A percentile compares a stretch with the other conserved stretches of the same genome.
These are phyloP conservation scores for Campylomormyrus tamandua DNA, from an alignment of 2,113 vertebrate species.

Conservation along the genomic window DNA sequence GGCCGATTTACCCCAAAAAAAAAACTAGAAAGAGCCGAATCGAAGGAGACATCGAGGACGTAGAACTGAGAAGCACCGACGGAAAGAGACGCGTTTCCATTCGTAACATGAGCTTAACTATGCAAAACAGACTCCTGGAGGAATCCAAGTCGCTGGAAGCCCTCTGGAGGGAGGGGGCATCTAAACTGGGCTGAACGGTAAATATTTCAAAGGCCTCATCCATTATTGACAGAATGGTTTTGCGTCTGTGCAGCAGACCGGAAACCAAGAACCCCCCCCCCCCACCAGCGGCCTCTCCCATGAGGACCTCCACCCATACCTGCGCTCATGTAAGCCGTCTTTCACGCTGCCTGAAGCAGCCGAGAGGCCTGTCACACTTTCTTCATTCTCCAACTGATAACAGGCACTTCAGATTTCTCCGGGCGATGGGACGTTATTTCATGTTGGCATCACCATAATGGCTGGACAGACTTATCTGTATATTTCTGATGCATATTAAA, in stretches of 20 bases:
- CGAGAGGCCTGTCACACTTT: background rate
- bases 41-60: background rate
- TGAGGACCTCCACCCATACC: constrained; percentile 15
- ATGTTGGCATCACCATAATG: background rate
- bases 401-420: background rate
- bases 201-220: constrained; percentile 69
- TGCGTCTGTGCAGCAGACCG: constrained; percentile 49
- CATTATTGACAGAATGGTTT: constrained; percentile 62
- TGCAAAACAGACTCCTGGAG: constrained; percentile 12
- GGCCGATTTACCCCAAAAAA: background rate
- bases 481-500: background rate
- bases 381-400: background rate
- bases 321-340: constrained; percentile 11
- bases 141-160: constrained; percentile 35
- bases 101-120: constrained; percentile 10
- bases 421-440: background rate
- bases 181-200: constrained; percentile 63
- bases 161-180: constrained; percentile 37
- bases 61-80: background rate
- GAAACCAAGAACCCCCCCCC: constrained; percentile 56
- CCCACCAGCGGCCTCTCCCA: background rate
- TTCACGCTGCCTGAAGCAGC: background rate
- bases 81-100: background rate
- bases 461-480: background rate
- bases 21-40: background rate